A percentile compares a stretch with the other conserved stretches of the same genome.
These are phyloP conservation scores for Climacteris rufus DNA, from an alignment of 2,113 vertebrate genomes.

Conservation along the genomic window DNA sequence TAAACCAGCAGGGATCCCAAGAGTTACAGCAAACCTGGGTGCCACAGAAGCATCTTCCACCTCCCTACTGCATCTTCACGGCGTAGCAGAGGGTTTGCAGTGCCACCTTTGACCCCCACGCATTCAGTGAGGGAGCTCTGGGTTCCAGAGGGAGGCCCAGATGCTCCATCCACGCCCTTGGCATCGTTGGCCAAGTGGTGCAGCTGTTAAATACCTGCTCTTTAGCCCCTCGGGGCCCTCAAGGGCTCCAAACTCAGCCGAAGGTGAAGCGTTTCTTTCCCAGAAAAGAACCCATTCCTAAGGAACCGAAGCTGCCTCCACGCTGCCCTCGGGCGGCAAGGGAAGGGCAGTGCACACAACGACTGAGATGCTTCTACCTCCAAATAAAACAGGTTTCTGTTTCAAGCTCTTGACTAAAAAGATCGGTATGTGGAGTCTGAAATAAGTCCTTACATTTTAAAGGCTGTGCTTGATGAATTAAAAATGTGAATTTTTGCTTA, in stretches of 20 bases:
- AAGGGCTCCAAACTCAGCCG: neutral
- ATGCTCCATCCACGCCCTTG: neutral
- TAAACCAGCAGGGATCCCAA: neutral
- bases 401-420: neutral
- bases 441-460: neutral
- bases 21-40: neutral
- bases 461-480: neutral
- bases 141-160: neutral
- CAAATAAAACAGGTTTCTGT: rapidly evolving
- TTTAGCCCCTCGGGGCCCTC: neutral
- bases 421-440: neutral
- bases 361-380: neutral
- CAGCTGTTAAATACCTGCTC: neutral
- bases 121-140: neutral
- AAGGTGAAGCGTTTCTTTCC: neutral
- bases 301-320: neutral
- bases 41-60: neutral
- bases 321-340: neutral
- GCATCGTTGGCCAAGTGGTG: neutral
- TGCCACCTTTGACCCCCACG: neutral
- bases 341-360: neutral
- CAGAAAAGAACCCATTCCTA: rapidly evolving
- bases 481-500: neutral
- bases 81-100: rapidly evolving
- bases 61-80: neutral